Base-by-base conservation (phyloP, 2,797 vertebrate species). In the Limosa lapponica region DNA sequence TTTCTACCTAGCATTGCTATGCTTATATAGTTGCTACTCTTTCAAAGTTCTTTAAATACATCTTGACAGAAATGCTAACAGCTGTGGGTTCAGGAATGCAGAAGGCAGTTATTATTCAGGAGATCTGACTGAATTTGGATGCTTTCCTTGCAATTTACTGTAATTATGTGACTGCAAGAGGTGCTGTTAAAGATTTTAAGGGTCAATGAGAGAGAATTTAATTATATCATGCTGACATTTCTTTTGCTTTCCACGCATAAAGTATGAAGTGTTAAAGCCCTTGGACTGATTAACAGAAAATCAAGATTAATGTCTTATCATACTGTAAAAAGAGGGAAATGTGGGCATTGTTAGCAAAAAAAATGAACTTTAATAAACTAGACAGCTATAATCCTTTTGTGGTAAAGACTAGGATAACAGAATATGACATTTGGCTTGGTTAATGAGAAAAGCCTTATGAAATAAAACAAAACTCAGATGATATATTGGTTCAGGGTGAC, bases 381-480 rank as follows among this genome's bases (percentile, higher is more conserved):
- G 89, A 85, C 73, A 92, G 67, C 69, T 87, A 48, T 93, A 90
- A 86, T 77, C 39, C 37, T 91, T 84, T 73, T 84, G 54, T 81
- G 61, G 39, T 52, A 91, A 95, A 43, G 55, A 75, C 77, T 83
- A 49, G 48, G 87, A 55, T 87, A 88, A 82, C 27, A 19, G 67
- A 93, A 80, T 52, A 59, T 34, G 69, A 87, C 59, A 83, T 93
- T 84, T 95, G 87, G 57, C 34, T 93, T 93, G 61, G 36, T 82
- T 80, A 84, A 91, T 82, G 52, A 93, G 80, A 87, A 95, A 83
- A 90, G 2, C 41, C 32, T 84, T 67, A 46, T 89, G 70, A 87
- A 93, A 78, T 84, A 74, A 83, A 93, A 23, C 59, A 90, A 81
- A 93, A 39, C 58, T 95, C 83, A 85, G 78, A 94, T 92, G 88